Percentiles rank a stretch among this genome's conserved stretches.
Conservation (phyloP, 1,140 invertebrate species). For the Drosophila kikkawai region DNA sequence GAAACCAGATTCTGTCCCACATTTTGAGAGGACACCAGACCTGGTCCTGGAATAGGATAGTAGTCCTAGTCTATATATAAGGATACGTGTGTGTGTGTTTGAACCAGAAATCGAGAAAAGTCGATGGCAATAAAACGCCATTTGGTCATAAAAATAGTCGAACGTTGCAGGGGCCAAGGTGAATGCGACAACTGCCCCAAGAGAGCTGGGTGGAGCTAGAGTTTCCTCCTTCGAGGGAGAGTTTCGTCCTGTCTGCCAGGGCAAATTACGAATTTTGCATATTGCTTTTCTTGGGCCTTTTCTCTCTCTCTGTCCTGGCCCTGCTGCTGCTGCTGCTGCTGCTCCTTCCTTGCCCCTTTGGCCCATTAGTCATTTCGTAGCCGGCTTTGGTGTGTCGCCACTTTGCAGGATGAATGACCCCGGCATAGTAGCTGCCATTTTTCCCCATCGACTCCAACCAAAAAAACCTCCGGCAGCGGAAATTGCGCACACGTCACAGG, state of each 20-base stretch:
- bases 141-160: slow-evolving; percentile 82
- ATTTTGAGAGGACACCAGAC: slow-evolving; percentile 31
- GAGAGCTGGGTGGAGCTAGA: neutral
- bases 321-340: neutral
- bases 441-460: slow-evolving; percentile 7
- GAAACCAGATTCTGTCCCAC: slow-evolving; percentile 34
- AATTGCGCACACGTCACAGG: slow-evolving; percentile 77
- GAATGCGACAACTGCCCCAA: slow-evolving; percentile 62
- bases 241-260: slow-evolving; percentile 64
- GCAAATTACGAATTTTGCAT: slow-evolving; percentile 82
- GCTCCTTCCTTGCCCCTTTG: slow-evolving; percentile 33
- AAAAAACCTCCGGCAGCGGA: slow-evolving; percentile 49
- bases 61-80: slow-evolving; percentile 23
- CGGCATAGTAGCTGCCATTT: slow-evolving; percentile 55
- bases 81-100: slow-evolving; percentile 13
- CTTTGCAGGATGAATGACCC: slow-evolving; percentile 82
- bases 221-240: neutral
- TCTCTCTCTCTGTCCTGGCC: slow-evolving; percentile 1
- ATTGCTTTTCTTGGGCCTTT: slow-evolving; percentile 60
- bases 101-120: slow-evolving; percentile 55
- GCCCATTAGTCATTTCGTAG: slow-evolving; percentile 75
- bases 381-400: slow-evolving; percentile 78
- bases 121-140: slow-evolving; percentile 78
- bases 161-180: slow-evolving; percentile 62
- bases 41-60: slow-evolving; percentile 27